Conservation (phyloP, 2,113 vertebrate species). For the Zosterops pallidus region DNA sequence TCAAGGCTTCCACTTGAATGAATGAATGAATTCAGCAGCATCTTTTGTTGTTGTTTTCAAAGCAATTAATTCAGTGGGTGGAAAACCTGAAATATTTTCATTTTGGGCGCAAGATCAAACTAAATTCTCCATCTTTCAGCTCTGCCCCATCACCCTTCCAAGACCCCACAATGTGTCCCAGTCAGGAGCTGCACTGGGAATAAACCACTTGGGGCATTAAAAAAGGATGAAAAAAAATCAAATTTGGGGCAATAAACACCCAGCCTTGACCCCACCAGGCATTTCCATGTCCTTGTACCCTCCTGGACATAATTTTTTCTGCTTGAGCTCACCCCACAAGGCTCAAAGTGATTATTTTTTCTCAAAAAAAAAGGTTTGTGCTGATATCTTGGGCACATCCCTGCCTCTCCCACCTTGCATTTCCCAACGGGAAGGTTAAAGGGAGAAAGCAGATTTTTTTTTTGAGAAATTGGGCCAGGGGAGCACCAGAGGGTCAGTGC, state of each 20-base stretch:
- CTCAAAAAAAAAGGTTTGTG: neutral
- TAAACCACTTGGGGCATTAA: fast-evolving
- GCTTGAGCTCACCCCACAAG: neutral
- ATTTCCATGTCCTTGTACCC: neutral
- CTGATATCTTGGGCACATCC: fast-evolving
- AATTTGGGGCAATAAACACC: neutral
- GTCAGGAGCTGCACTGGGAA: neutral
- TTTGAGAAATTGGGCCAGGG: neutral
- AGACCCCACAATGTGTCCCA: fast-evolving
- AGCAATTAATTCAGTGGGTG: neutral
- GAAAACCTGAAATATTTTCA: neutral
- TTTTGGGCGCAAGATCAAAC: neutral
- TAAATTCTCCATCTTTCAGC: neutral
- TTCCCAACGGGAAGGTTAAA: neutral
- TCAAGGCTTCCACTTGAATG: neutral
- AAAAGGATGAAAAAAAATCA: neutral
- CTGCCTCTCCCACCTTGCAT: neutral
- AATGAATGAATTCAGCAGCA: neutral
- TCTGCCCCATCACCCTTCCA: neutral
- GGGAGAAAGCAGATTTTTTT: fast-evolving
- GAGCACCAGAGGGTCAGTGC: fast-evolving
- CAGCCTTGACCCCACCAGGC: neutral
- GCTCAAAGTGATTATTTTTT: neutral
- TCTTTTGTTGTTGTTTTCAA: neutral
- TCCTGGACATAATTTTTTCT: neutral